Percentiles rank a stretch among this genome's conserved stretches.
Conservation (phyloP, 1,140 invertebrate genomes). For the Paraescarpia echinospica region DNA sequence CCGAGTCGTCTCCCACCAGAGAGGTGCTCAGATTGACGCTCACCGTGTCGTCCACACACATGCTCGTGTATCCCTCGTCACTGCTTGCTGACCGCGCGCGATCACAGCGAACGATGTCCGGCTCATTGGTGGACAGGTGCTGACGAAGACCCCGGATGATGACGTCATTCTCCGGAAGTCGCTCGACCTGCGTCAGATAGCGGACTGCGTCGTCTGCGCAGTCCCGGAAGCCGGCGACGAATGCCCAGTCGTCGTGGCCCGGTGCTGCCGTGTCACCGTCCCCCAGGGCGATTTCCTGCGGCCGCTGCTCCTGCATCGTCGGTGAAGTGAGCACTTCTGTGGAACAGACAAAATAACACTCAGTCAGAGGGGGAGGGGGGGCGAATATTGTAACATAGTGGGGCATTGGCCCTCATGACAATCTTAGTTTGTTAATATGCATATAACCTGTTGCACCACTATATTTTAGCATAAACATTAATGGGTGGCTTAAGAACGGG, state of each 20-base stretch:
- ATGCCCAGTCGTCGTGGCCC: background rate
- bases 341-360: background rate
- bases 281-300: background rate
- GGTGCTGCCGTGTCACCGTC: background rate
- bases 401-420: too few relatives aligned
- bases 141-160: constrained; percentile 50
- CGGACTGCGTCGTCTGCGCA: constrained; percentile 57
- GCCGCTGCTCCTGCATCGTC: background rate
- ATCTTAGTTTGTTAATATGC: too few relatives aligned
- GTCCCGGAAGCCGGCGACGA: constrained; percentile 53
- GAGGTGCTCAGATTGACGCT: background rate
- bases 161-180: constrained; percentile 51
- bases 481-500: too few relatives aligned
- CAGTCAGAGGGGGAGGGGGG: too few relatives aligned
- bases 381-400: too few relatives aligned
- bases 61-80: background rate
- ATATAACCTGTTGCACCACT: too few relatives aligned
- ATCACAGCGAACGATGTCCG: background rate
- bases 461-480: too few relatives aligned
- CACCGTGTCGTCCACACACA: background rate
- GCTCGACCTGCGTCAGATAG: constrained; percentile 55
- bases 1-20: background rate
- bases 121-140: constrained; percentile 43
- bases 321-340: background rate
- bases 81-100: background rate